A percentile compares a stretch with the other conserved stretches of the same genome.
Conservation (phyloP, 2,113 vertebrate species). For the Hiodon alosoides region DNA sequence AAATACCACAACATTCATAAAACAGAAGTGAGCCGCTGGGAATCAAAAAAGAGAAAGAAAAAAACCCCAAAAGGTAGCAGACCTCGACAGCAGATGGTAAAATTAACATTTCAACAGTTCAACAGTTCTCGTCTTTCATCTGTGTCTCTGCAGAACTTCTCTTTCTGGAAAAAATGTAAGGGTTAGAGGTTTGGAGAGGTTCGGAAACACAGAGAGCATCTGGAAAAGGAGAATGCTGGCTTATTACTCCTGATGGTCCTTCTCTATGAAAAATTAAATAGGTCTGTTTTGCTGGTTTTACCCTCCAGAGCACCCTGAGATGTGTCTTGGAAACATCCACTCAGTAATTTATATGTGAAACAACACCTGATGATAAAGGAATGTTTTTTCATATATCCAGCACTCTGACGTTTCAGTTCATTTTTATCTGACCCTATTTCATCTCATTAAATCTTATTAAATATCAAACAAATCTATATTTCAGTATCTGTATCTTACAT, state of each 20-base stretch:
- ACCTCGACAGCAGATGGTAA: conserved; percentile 94
- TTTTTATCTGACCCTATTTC: conserved; percentile 44
- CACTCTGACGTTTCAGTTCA: conserved; percentile 10
- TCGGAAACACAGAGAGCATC: conserved; percentile 88
- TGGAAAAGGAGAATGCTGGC: conserved; percentile 94
- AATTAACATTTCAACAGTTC: conserved; percentile 96
- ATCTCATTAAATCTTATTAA: conserved; percentile 41
- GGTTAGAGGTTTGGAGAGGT: conserved; percentile 80
- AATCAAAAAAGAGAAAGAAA: conserved; percentile 63
- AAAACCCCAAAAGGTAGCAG: conserved; percentile 81
- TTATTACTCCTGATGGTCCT: conserved; percentile 90
- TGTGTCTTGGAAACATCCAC: conserved; percentile 94
- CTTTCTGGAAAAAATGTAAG: conserved; percentile 63
- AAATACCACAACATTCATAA: conserved; percentile 93
- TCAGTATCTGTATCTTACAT: neutral
- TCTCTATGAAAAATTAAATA: conserved; percentile 97
- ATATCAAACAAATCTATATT: conserved; percentile 36
- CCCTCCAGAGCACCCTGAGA: conserved; percentile 81
- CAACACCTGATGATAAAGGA: conserved; percentile 89
- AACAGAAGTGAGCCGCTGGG: conserved; percentile 91
- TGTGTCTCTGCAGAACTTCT: conserved; percentile 80
- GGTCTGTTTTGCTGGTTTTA: conserved; percentile 91
- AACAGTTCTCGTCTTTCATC: conserved; percentile 88
- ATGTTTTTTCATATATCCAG: conserved; percentile 29
- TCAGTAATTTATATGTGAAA: conserved; percentile 87